These are phyloP conservation scores for Trichonephila clavata DNA, from an alignment of 1,140 invertebrate species.

Conservation along the genomic window DNA sequence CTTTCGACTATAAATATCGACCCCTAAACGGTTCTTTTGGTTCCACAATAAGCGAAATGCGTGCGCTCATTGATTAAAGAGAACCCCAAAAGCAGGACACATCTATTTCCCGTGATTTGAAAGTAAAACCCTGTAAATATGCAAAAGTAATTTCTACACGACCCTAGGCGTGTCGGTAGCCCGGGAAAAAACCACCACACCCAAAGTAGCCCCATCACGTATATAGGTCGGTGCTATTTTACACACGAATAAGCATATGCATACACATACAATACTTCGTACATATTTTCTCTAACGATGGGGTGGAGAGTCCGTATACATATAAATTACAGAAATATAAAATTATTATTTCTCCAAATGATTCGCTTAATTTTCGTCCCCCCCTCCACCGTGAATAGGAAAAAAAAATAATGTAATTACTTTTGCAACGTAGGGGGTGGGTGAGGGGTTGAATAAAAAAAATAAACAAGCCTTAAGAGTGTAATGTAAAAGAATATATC, in stretches of 20 bases:
- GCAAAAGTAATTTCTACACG: conserved; percentile 25
- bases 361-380: neutral
- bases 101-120: conserved; percentile 20
- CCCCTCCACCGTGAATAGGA: no score
- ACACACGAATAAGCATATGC: neutral
- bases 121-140: conserved; percentile 46
- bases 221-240: neutral
- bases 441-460: no score
- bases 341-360: neutral
- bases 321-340: neutral
- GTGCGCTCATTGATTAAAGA: neutral
- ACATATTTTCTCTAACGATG: neutral
- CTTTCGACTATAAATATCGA: no score
- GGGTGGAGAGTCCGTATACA: neutral
- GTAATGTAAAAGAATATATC: no score
- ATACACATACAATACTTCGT: neutral
- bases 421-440: no score
- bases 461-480: no score
- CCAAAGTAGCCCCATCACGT: conserved; percentile 1
- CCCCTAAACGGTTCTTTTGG: no score
- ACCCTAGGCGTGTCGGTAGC: conserved; percentile 17
- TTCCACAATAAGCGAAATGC: neutral
- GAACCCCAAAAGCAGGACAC: neutral
- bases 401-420: no score
- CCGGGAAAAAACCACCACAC: neutral